These are phyloP conservation scores for Eubasilissa splendida DNA, from an alignment of 2,888 invertebrate genomes.

Conservation along the genomic window DNA sequence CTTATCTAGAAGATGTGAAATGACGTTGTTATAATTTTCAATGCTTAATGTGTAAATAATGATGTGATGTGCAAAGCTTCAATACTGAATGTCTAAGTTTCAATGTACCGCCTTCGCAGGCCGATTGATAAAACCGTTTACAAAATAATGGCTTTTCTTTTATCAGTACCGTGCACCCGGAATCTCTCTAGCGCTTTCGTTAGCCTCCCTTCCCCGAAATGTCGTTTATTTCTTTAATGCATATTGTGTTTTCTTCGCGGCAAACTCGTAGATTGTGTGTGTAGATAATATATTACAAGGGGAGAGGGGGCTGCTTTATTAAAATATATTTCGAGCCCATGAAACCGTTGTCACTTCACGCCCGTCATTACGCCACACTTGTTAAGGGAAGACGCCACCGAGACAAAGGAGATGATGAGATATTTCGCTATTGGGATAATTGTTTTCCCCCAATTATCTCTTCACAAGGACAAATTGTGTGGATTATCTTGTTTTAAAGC, in stretches of 20 bases:
- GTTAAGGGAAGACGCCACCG: constrained; percentile 3
- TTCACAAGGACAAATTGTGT: constrained; percentile 23
- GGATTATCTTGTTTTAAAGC: constrained; percentile 7
- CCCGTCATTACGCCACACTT: constrained; percentile 47
- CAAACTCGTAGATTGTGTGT: constrained; percentile 58
- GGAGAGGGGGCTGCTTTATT: constrained; percentile 56
- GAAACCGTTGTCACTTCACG: constrained; percentile 43
- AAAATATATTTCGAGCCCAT: constrained; percentile 57
- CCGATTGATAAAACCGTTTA: constrained; percentile 45
- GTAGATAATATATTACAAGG: constrained; percentile 58
- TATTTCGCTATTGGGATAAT: constrained; percentile 35
- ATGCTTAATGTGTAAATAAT: too few relatives aligned
- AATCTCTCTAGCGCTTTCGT: neutral
- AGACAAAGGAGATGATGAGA: constrained; percentile 36
- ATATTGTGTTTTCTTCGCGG: constrained; percentile 59
- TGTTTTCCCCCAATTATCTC: constrained; percentile 27
- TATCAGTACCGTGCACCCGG: constrained; percentile 41
- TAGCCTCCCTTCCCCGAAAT: constrained; percentile 49
- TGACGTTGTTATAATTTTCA: too few relatives aligned
- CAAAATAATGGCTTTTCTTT: constrained; percentile 40
- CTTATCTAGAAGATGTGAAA: too few relatives aligned
- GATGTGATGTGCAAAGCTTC: neutral
- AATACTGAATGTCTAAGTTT: constrained; percentile 9
- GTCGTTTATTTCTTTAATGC: constrained; percentile 59
- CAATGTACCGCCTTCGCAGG: constrained; percentile 2